Percentiles rank a stretch among this genome's conserved stretches.
Evolutionary conservation across 2,888 invertebrate genomes (phyloP).

Genomic region (Macrosiphum euphorbiae): DNA sequence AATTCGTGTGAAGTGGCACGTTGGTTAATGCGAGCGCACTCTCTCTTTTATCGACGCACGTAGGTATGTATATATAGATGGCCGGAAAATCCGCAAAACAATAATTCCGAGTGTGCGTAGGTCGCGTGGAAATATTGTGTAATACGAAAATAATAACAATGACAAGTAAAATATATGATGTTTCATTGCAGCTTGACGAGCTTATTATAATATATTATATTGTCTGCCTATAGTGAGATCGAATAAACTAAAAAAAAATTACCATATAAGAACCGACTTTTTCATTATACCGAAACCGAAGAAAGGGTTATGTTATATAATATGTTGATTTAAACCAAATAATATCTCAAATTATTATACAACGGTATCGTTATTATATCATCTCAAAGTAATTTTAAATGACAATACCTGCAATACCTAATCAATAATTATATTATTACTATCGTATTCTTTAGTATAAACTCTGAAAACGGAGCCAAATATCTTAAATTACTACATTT

Average conservation of each 20-base stretch:
- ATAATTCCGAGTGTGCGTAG: background rate
- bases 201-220: background rate
- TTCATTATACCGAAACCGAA: background rate
- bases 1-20: conserved; percentile 46
- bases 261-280: background rate
- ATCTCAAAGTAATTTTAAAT: background rate
- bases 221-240: background rate
- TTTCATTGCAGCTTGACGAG: background rate
- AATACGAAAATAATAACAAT: background rate
- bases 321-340: background rate
- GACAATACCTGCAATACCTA: background rate
- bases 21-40: conserved; percentile 37
- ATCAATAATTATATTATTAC: background rate
- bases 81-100: background rate
- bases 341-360: background rate
- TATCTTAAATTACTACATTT: background rate
- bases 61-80: background rate
- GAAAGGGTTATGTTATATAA: background rate
- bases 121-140: background rate
- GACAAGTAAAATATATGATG: background rate
- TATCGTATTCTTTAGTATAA: background rate
- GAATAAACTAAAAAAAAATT: background rate
- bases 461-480: background rate
- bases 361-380: background rate
- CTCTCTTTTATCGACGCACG: background rate